Percentiles rank a stretch among this genome's conserved stretches.
These are phyloP conservation scores for Melanostoma scalare DNA, from an alignment of 2,888 invertebrate genomes.

Conservation along the genomic window DNA sequence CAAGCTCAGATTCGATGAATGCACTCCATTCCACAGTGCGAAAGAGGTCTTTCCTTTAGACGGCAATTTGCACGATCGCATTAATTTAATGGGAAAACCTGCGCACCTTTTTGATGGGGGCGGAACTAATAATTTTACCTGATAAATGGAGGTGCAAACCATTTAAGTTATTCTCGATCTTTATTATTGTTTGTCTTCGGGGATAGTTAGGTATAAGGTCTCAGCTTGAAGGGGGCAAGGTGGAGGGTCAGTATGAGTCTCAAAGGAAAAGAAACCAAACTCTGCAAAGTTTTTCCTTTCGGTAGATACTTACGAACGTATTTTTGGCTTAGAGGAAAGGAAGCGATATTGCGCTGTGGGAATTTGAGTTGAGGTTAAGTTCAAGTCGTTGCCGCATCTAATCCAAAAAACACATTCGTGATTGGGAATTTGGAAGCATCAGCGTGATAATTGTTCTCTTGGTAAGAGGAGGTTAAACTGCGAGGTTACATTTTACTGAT, in stretches of 20 bases:
- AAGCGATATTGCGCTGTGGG: slow-evolving; percentile 36
- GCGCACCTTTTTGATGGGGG: slow-evolving; percentile 69
- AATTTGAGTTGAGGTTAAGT: slow-evolving; percentile 52
- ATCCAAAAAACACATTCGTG: not conserved
- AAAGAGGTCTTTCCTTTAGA: slow-evolving; percentile 42
- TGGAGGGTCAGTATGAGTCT: too few species aligned
- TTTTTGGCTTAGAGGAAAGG: not conserved
- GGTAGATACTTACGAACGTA: not conserved
- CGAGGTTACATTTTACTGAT: too few species aligned
- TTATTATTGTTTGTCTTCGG: slow-evolving; percentile 64
- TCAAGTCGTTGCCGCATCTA: slow-evolving; percentile 57
- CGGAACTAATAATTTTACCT: slow-evolving; percentile 70
- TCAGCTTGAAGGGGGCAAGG: not conserved
- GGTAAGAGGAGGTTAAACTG: too few species aligned
- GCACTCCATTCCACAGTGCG: slow-evolving; percentile 17
- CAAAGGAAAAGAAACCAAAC: not conserved
- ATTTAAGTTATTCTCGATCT: slow-evolving; percentile 70
- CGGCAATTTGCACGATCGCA: slow-evolving; percentile 70
- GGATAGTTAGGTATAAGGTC: slow-evolving; percentile 14
- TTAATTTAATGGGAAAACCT: slow-evolving; percentile 69
- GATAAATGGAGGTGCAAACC: slow-evolving; percentile 72
- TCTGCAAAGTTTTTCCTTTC: slow-evolving; percentile 38
- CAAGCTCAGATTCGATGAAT: slow-evolving; percentile 41
- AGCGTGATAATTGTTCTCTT: too few species aligned
- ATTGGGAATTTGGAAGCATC: too few species aligned